Percentiles rank a stretch among this genome's conserved stretches.
phyloP scores from a whole-genome alignment of 2,113 vertebrate species.

The Leucosticte australis region DNA sequence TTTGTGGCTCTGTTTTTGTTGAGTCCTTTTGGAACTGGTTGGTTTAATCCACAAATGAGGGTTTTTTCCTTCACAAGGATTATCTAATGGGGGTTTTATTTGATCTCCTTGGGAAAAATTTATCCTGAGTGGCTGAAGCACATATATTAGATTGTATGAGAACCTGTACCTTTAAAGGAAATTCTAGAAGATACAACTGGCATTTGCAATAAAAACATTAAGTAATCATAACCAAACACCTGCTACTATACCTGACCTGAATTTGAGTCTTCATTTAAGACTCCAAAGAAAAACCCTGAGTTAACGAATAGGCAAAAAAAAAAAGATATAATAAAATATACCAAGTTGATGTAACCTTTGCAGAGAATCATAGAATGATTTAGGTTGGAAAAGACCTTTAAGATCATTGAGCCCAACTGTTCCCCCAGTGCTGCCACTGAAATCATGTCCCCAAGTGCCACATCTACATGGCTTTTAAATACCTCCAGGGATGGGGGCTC shows the following conservation, averaged over 20 bases:
- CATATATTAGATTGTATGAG: not conserved
- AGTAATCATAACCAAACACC: not conserved
- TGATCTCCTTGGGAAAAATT: conserved; percentile 54
- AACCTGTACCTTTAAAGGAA: not conserved
- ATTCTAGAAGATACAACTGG: conserved; percentile 1
- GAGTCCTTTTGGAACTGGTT: not conserved
- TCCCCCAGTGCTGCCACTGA: not conserved
- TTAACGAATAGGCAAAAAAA: not conserved
- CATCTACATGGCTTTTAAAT: not conserved
- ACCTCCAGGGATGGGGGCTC: not conserved
- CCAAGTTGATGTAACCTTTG: not conserved
- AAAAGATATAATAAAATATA: not conserved
- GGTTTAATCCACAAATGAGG: not conserved
- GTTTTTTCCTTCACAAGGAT: not conserved
- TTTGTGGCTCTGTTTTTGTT: conserved; percentile 1
- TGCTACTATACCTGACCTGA: not conserved
- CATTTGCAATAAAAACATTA: not conserved
- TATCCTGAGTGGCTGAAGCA: not conserved
- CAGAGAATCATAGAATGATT: not conserved
- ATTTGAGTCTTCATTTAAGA: not conserved
- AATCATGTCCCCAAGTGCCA: not conserved
- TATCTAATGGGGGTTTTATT: conserved; percentile 33
- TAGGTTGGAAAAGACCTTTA: not conserved
- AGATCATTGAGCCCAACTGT: not conserved
- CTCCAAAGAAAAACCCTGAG: not conserved